These are phyloP conservation scores for Sapayoa aenigma DNA, from an alignment of 2,113 vertebrate species.

Conservation along the genomic window DNA sequence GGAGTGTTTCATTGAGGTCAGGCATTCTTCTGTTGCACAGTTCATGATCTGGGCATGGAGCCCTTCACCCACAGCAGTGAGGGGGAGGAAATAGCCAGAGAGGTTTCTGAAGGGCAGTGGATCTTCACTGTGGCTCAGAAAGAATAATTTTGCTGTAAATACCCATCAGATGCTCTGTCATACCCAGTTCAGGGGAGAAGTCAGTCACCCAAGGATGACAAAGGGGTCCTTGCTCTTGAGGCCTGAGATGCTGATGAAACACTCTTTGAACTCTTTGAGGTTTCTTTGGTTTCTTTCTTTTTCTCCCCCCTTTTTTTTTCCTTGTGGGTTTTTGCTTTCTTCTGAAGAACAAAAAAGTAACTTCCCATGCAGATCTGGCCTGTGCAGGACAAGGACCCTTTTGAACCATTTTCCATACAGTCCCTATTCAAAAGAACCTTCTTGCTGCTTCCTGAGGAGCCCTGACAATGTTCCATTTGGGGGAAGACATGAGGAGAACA, in stretches of 20 bases:
- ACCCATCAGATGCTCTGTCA: not conserved
- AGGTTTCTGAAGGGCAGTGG: not conserved
- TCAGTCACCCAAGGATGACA: not conserved
- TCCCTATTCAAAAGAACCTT: not conserved
- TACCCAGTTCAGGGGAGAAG: not conserved
- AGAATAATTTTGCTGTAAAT: not conserved
- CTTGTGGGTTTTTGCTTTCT: slow-evolving; percentile 61
- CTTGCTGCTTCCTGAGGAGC: slow-evolving; percentile 17
- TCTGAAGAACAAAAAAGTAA: slow-evolving; percentile 37
- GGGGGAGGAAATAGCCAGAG: not conserved
- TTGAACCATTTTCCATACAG: slow-evolving; percentile 15
- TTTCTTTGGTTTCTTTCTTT: slow-evolving; percentile 56
- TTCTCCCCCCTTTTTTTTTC: not conserved
- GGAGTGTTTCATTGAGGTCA: not conserved
- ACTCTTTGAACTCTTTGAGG: slow-evolving; percentile 31
- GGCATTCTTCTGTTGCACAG: not conserved
- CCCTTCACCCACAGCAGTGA: accelerated
- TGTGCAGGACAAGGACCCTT: slow-evolving; percentile 31
- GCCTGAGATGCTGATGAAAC: not conserved
- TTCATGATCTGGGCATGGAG: not conserved
- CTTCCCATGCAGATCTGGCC: slow-evolving; percentile 41
- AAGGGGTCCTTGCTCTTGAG: not conserved
- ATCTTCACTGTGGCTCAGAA: not conserved
- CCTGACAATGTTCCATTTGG: not conserved
- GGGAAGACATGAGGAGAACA: not conserved